Evolutionary conservation across 2,797 vertebrate species (phyloP).

Genomic region (Nasua narica): DNA sequence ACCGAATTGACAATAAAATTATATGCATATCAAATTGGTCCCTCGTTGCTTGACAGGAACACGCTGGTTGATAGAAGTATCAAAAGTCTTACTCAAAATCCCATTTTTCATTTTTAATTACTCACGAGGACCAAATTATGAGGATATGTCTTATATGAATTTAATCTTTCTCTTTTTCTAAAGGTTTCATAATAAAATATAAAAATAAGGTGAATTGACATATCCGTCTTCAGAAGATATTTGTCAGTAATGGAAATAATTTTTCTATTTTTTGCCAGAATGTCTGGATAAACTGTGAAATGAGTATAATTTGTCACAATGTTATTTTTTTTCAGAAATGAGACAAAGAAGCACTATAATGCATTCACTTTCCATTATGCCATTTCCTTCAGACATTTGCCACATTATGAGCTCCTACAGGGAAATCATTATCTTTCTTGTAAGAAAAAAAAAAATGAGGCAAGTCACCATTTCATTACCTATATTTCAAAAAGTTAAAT

Average conservation of each 20-base stretch:
- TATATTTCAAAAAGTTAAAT: conserved; percentile 60
- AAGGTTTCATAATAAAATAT: conserved; percentile 45
- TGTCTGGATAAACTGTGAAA: conserved; percentile 60
- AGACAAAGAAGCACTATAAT: conserved; percentile 55
- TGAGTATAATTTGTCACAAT: conserved; percentile 34
- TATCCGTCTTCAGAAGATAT: conserved; percentile 68
- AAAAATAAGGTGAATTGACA: conserved; percentile 64
- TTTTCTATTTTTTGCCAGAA: conserved; percentile 56
- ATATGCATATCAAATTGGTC: conserved; percentile 54
- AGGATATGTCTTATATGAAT: conserved; percentile 67
- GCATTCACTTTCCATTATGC: conserved; percentile 59
- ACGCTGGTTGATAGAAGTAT: conserved; percentile 69
- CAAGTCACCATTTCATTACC: conserved; percentile 42
- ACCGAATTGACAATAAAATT: conserved; percentile 58
- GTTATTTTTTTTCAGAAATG: neutral
- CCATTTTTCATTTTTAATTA: conserved; percentile 80
- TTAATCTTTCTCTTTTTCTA: conserved; percentile 51
- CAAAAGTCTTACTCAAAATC: conserved; percentile 73
- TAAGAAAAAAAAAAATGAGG: conserved; percentile 45
- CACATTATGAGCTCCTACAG: conserved; percentile 57
- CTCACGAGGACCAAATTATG: conserved; percentile 58
- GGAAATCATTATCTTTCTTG: conserved; percentile 65
- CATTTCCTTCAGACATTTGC: conserved; percentile 49
- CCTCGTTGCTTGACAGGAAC: conserved; percentile 58
- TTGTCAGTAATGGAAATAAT: conserved; percentile 63